Base-by-base conservation (phyloP, 2,888 invertebrate genomes). In the Loripinus fragilis region DNA sequence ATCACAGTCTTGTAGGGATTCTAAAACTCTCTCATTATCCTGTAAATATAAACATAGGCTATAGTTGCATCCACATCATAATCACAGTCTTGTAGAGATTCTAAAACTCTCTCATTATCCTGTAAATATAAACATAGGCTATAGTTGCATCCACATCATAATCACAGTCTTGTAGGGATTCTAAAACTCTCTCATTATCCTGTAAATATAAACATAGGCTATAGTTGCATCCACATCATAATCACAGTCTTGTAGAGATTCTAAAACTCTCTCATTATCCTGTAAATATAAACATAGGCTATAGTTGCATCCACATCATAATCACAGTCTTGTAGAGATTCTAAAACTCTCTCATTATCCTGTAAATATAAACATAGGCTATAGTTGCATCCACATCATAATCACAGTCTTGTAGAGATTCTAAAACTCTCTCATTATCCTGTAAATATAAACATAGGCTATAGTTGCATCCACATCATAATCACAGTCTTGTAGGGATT, bases 51-150 rank as follows among this genome's bases (percentile, higher is more conserved):
- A 52, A n/a, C n/a, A n/a, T 86, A 79, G 23, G 88, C 86, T 41
- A 91, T 89, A 23, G 90, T 85, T 20, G 87, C 85, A 71, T 91
- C 91, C 1, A 90, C 88, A 85, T 91, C 90, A 74, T 89, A 90
- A 66, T 87, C 86, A 87, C 87, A 86, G 50, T 90, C 89, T 38
- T 83, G 33, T 38, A 91, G 74, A 30, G 81, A 76, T 33, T 90
- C 86, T 10, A 84, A 79, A 12, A 91, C 86, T 72, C 67, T 71
- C 17, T 80, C 79, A 17, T 82, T 74, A 78, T 91, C 88, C 91
- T 91, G 86, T 8, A 8, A 85, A 74, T n/a, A 35, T 17, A 55
- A 52, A n/a, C n/a, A n/a, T 86, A 79, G 23, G 88, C 86, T 41
- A 91, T 89, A 23, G 90, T 85, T 20, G 87, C 85, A 71, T 91